Evolutionary conservation across 2,113 vertebrate species (phyloP), one percentile per base, ranked within the genome.

Genomic region (Psettodes erumei): DNA sequence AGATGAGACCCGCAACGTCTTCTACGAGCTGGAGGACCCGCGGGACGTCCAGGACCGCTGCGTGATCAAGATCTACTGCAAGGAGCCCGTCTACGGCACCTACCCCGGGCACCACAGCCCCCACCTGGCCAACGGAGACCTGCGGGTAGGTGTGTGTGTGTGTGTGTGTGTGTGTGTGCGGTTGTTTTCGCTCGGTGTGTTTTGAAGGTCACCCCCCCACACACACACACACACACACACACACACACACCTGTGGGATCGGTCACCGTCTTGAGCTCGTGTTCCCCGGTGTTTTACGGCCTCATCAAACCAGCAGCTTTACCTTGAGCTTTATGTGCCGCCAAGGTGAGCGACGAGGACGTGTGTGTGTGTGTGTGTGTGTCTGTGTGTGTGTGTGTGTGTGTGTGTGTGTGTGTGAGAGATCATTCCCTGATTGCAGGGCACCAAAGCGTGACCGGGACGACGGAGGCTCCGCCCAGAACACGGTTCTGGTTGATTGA

Each of bases 1-100:
- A 86, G 98, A 99, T 16, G 97, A 99, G 93, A 94, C 96, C 0
- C 95, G 97, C 0, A 98, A 99, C 1, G 95, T 99, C 89, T 99
- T 99, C 94, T 98, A 98, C 0, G 97, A 98, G 90, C 94, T 99
- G 90, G 97, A 99, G 92, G 97, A 99, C 8, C 96, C 98, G 32
- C 94, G 98, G 0, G 97, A 99, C 48, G 96, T 99, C 72, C 97
- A 98, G 88, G 98, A 99, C 91, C 95, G 97, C 74, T 98, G 98
- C 42, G 96, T 99, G 73, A 98, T 99, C 69, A 99, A 99, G 93
- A 99, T 99, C 79, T 99, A 98, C 82, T 94, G 97, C 71, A 98
- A 98, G 82, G 97, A 99, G 83, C 96, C 97, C 0, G 91, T 97
- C 51, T 98, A 97, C 0, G 94, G 96, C 28, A 96, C 96, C 0